Evolutionary conservation across 1,140 invertebrate species (phyloP), one percentile per base, ranked within the genome.

Genomic region (Brachionus rubens): DNA sequence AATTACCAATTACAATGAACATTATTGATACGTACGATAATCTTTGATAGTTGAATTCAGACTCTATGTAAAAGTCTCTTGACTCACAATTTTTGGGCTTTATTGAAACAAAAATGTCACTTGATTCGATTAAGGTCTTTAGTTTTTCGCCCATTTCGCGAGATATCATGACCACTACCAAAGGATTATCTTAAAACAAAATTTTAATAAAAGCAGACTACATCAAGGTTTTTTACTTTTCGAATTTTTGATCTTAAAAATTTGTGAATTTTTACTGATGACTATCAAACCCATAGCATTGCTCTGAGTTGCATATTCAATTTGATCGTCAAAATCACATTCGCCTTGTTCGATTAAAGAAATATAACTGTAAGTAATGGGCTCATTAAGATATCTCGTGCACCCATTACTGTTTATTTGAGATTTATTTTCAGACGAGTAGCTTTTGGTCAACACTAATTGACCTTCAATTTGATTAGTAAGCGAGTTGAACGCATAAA

Each of bases 261-360:
- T 59, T 59, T 59, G 54, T 40, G 54, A 59, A 59, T 59, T 59
- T 36, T 59, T 59, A 33, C 54, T 59, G 16, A 59, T 59, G 33
- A 59, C 9, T 19, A 59, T 59, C 3, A 59, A 9, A 33, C 30
- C 54, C 30, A 59, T 7, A 59, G 54, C 54, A 36, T 59, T 59
- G 54, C 54, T 36, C 26, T 36, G 10, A 36, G 36, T 36, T 9
- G 54, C 54, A 36, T 59, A 12, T 41, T 59, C 54, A 36, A 59
- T 59, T 59, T 59, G 30, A 33, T 59, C 30, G 6, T 59, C 54
- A 59, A 59, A 59, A 7, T 26, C 33, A 33, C 54, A 59, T 14
- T 36, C 54, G 16, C 54, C 54, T 19, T 59, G 54, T 28, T 59
- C 54, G 36, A 59, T 19, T 33, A 59, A 21, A 40, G 54, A 59